phyloP scores from a whole-genome alignment of 2,888 invertebrate genomes.

The Caenorhabditis drosophilae region DNA sequence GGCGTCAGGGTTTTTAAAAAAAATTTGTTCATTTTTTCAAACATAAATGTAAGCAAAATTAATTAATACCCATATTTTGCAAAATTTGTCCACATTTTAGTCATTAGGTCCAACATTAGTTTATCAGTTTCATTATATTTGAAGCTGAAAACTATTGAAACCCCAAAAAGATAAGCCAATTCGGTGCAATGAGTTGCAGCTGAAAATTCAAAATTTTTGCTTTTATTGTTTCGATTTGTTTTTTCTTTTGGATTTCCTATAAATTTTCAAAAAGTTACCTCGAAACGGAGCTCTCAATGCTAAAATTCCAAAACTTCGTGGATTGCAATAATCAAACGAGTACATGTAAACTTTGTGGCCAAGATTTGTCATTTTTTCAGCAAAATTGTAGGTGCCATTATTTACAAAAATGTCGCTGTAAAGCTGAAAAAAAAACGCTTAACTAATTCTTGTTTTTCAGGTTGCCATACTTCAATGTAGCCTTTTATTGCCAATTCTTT shows the following conservation, averaged over 20 bases:
- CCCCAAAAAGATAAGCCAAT: conserved; percentile 61
- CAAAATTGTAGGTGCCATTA: conserved; percentile 50
- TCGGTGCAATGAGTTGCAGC: conserved; percentile 61
- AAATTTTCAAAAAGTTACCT: conserved; percentile 30
- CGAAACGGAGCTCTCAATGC: conserved; percentile 56
- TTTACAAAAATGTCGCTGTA: conserved; percentile 58
- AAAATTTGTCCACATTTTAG: conserved; percentile 64
- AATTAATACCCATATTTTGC: conserved; percentile 66
- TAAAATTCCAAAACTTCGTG: conserved; percentile 55
- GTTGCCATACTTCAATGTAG: conserved; percentile 50
- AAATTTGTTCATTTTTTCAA: no score
- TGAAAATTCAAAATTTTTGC: no score
- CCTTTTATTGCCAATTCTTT: conserved; percentile 50
- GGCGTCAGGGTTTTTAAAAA: no score
- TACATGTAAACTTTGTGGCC: conserved; percentile 55
- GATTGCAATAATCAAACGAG: conserved; percentile 58
- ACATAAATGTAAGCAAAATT: no score
- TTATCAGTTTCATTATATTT: conserved; percentile 53
- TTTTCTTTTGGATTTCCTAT: neutral
- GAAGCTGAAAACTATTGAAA: conserved; percentile 60
- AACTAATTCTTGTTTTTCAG: no score
- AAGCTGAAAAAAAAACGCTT: conserved; percentile 52
- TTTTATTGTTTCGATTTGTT: no score
- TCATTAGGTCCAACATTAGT: conserved; percentile 56
- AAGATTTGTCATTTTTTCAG: conserved; percentile 48